Conservation (phyloP, 2,888 invertebrate genomes). For the Eupithecia exiguata region DNA sequence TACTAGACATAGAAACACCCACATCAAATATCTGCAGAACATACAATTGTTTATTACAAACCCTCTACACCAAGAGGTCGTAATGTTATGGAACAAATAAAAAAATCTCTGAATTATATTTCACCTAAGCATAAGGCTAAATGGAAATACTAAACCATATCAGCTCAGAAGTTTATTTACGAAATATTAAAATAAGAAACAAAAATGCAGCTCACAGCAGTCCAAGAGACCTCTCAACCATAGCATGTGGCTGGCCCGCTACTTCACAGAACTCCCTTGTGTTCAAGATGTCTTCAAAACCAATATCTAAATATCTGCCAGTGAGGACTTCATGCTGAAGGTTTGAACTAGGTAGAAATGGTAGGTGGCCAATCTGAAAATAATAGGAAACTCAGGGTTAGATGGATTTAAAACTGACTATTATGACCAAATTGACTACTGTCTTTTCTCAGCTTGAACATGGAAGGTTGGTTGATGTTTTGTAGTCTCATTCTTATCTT, state of each 20-base stretch:
- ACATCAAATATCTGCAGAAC: background rate
- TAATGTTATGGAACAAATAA: background rate
- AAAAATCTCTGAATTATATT: too few species aligned
- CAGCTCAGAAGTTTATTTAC: slow-evolving; percentile 22
- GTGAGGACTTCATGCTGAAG: slow-evolving; percentile 88
- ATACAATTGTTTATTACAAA: too few species aligned
- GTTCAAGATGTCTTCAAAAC: slow-evolving; percentile 91
- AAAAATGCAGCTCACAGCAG: slow-evolving; percentile 70
- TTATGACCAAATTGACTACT: background rate
- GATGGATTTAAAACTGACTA: background rate
- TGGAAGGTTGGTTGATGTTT: background rate
- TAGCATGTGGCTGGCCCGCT: slow-evolving; percentile 91
- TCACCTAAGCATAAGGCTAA: background rate
- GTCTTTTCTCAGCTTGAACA: background rate
- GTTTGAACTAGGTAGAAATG: slow-evolving; percentile 88
- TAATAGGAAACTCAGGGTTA: slow-evolving; percentile 1
- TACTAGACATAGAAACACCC: background rate
- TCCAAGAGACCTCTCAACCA: slow-evolving; percentile 89
- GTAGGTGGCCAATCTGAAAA: slow-evolving; percentile 83
- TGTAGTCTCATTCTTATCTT: background rate
- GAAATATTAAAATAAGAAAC: slow-evolving; percentile 40
- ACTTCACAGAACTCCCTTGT: slow-evolving; percentile 88
- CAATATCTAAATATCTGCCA: slow-evolving; percentile 89
- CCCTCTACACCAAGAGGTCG: background rate
- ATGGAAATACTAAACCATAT: background rate